A percentile compares a stretch with the other conserved stretches of the same genome.
Evolutionary conservation across 2,113 vertebrate genomes (phyloP).

Genomic region (Tragelaphus imberbis): DNA sequence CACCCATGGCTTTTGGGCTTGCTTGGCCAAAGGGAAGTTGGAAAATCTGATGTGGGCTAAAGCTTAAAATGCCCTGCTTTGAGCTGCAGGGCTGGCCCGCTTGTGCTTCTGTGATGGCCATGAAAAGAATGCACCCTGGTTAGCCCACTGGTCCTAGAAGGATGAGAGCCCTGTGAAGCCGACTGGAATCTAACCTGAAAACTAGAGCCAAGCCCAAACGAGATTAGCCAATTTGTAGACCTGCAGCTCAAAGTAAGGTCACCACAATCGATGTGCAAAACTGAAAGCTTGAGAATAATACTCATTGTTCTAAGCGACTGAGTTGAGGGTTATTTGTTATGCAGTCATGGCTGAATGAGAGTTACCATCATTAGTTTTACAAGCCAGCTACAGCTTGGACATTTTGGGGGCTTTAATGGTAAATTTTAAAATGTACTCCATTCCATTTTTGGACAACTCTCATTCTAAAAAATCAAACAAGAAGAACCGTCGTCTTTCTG

Average conservation of each 20-base stretch:
- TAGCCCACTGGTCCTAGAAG: neutral
- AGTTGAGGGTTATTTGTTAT: neutral
- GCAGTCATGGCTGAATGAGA: neutral
- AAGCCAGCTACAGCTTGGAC: neutral
- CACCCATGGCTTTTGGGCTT: neutral
- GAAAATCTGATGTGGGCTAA: neutral
- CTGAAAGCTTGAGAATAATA: neutral
- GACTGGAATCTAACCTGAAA: neutral
- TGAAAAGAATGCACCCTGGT: neutral
- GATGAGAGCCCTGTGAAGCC: neutral
- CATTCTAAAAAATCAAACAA: neutral
- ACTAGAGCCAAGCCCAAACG: neutral
- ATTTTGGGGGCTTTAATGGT: neutral
- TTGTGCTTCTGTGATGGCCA: neutral
- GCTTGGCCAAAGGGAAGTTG: neutral
- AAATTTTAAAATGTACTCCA: neutral
- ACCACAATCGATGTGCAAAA: neutral
- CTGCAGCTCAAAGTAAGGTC: neutral
- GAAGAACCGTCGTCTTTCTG: neutral
- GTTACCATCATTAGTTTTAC: neutral
- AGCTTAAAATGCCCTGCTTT: neutral
- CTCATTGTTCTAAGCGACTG: neutral
- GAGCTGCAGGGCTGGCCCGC: neutral
- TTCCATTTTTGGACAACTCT: neutral
- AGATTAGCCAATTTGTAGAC: neutral